phyloP scores from a whole-genome alignment of 2,888 invertebrate species.

The Chymomyza amoena region DNA sequence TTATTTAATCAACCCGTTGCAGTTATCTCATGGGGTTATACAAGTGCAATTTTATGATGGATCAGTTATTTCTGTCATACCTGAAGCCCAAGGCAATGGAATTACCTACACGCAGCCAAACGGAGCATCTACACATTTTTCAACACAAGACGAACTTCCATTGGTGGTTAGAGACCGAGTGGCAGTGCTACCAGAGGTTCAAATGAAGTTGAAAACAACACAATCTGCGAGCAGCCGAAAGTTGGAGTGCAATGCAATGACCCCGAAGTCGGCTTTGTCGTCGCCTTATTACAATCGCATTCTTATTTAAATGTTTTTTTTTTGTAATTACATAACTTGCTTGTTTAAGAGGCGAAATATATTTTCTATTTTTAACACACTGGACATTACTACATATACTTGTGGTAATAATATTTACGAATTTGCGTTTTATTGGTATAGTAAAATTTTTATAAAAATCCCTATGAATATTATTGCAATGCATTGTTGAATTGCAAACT shows the following conservation, averaged over 20 bases:
- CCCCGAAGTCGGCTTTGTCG: slow-evolving; percentile 47
- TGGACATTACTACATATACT: not conserved
- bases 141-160: slow-evolving; percentile 75
- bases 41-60: slow-evolving; percentile 78
- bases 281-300: slow-evolving; percentile 59
- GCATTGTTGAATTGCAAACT: too few relatives aligned
- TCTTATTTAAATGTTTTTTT: slow-evolving; percentile 29
- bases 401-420: not conserved
- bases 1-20: slow-evolving; percentile 2
- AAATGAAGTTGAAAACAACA: slow-evolving; percentile 65
- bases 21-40: slow-evolving; percentile 77
- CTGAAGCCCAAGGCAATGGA: slow-evolving; percentile 75
- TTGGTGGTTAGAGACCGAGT: slow-evolving; percentile 75
- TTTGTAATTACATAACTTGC: too few relatives aligned
- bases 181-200: slow-evolving; percentile 71
- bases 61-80: slow-evolving; percentile 75
- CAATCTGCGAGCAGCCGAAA: slow-evolving; percentile 49
- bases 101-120: slow-evolving; percentile 73
- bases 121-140: slow-evolving; percentile 74
- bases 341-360: slow-evolving; percentile 13
- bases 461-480: too few relatives aligned
- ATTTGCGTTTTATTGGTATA: not conserved
- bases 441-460: too few relatives aligned
- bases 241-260: slow-evolving; percentile 43
- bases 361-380: slow-evolving; percentile 14